These are phyloP conservation scores for Meteorus sp. DNA, from an alignment of 1,140 invertebrate species.

Conservation along the genomic window DNA sequence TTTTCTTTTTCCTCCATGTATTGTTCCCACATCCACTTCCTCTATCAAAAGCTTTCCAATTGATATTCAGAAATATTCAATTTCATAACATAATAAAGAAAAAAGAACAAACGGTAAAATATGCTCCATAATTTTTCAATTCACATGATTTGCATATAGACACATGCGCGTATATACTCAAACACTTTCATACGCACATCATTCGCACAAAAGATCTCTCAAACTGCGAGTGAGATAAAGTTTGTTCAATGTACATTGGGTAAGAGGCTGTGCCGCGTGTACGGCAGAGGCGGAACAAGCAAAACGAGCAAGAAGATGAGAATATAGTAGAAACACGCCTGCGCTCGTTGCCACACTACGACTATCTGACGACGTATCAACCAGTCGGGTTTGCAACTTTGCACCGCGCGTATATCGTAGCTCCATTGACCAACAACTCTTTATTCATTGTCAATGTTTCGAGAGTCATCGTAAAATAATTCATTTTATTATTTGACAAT, in stretches of 20 bases:
- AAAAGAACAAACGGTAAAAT: background rate
- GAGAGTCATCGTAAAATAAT: background rate
- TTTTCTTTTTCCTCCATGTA: no score
- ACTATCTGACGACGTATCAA: constrained; percentile 45
- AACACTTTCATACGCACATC: background rate
- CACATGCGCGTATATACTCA: background rate
- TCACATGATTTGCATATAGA: background rate
- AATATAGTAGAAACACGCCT: no score
- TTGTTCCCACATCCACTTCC: no score
- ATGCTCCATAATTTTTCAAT: constrained; percentile 3
- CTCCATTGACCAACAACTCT: background rate
- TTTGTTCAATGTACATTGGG: constrained; percentile 6
- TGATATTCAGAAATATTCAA: background rate
- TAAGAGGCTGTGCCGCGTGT: constrained; percentile 1
- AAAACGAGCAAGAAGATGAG: constrained; percentile 18
- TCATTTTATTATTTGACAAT: background rate
- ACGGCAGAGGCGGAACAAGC: constrained; percentile 14
- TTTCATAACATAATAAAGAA: background rate
- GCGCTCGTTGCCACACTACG: constrained; percentile 44
- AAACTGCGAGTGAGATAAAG: background rate
- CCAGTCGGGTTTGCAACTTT: constrained; percentile 54
- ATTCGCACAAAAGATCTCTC: no score
- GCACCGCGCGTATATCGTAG: constrained; percentile 46
- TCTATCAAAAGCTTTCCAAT: no score
- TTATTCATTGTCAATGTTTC: background rate